Percentiles rank a stretch among this genome's conserved stretches.
Evolutionary conservation across 2,113 vertebrate species (phyloP).

Genomic region (Lontra canadensis): DNA sequence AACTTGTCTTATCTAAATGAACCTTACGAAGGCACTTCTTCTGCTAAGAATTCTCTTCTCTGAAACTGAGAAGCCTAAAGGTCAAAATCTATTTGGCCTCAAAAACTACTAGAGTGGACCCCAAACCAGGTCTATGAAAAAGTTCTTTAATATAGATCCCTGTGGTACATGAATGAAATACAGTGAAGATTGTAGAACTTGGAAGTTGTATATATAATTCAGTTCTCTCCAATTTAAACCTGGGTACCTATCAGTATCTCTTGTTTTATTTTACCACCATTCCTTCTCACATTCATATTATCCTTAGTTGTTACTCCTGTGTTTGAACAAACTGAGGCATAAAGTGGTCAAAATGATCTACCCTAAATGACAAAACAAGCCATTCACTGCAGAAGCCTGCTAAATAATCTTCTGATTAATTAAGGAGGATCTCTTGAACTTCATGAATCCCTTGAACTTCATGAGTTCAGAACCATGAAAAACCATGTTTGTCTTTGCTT

Average conservation of each 20-base stretch:
- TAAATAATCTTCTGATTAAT: background rate
- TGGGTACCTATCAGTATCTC: background rate
- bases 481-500: background rate
- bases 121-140: background rate
- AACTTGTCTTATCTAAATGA: background rate
- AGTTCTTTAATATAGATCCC: background rate
- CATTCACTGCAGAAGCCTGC: background rate
- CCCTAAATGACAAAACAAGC: background rate
- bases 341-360: background rate
- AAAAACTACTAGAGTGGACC: background rate
- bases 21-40: background rate
- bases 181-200: background rate
- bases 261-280: background rate
- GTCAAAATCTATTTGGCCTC: background rate
- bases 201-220: background rate
- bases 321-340: background rate
- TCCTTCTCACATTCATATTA: background rate
- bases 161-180: background rate
- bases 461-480: background rate
- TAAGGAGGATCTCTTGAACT: background rate
- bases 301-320: background rate
- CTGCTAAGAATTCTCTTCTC: slow-evolving; percentile 13
- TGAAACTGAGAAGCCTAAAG: background rate
- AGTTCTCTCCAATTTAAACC: background rate
- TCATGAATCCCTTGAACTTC: background rate